Base-by-base conservation (phyloP, 2,797 vertebrate species). In the Limnodromus scolopaceus region DNA sequence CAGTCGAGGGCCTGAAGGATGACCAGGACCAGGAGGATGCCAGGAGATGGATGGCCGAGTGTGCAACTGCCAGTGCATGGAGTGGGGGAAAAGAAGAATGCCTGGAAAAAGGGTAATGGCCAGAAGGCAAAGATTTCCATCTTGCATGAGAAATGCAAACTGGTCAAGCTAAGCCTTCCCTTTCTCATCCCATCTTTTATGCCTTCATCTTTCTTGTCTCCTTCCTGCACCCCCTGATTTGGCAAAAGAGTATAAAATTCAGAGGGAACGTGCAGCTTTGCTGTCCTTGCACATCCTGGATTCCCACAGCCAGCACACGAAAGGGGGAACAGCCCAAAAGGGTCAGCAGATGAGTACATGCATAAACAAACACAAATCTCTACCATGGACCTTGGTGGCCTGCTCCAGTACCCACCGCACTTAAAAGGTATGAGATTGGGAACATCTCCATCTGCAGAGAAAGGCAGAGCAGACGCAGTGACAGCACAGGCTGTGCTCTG, bases 51-150 rank as follows among this genome's bases (percentile, higher is more conserved):
- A 68, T 3, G 32, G 22, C 20, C 13, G 9, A 11, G 19, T 3
- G 16, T 27, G 14, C 1, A 2, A 41, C 24, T 51, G 54, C 39
- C 36, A 18, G 45, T 5, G 5, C 11, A 13, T 1, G n/a, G 49
- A 75, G 48, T 13, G 78, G 74, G 74, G 48, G 74, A 48, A 46
- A 88, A 80, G 45, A 46, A 49, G 28, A 89, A 34, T 7, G 17
- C 38, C 24, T 53, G 34, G 55, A 46, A 69, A 38, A 72, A 49
- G n/a, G 34, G 17, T 14, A 66, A 49, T 7, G 30, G 28, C 38
- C 51, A 77, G 30, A 74, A 22, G 16, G 11, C 22, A 84, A 69
- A 28, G 18, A 58, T 77, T 86, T 74, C 34, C 38, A 61, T 49
- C 60, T 49, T 61, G 16, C 5, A 1, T 51, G 63, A 54, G 49